Base-by-base conservation (phyloP, 2,888 invertebrate species). In the Eristalis pertinax region DNA sequence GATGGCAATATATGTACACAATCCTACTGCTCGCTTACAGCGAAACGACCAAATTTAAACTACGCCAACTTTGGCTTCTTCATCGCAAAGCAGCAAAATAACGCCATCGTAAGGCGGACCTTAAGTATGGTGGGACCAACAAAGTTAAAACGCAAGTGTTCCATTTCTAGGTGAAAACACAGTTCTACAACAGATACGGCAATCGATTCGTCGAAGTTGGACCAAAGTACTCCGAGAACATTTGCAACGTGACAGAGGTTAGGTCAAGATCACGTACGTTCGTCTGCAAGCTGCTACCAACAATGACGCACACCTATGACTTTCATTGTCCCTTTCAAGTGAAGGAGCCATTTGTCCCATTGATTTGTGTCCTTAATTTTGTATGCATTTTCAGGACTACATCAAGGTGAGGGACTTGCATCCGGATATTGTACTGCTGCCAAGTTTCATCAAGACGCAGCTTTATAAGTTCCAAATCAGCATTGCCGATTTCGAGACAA, bases 291-390 rank as follows among this genome's bases (percentile, higher is more conserved):
- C 29, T 68, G 15, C 0, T 41, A 0, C 43, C 43, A 11, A 13
- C 68, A 58, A 22, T 13, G 11, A 24, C 15, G 1, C 13, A 60
- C 26, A 10, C 43, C 2, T 10, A 15, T 1, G 60, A 76, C 7
- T 35, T 76, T 43, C 22, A 15, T n/a, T 76, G 68, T 50, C 76
- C 76, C 0, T 68, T 76, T 43, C 5, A 32, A 62, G 76, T 76
- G 43, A 5, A 11, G 4, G 7, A 32, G 11, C n/a, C 43, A 11
- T 1, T 19, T 38, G 19, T 15, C 11, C 62, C 1, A 3, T 10
- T 11, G n/a, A 11, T 13, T n/a, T 38, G 29, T 3, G 19, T 68
- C 1, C 13, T 8, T 13, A 5, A n/a, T 24, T 32, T 15, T 4
- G 4, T 43, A 8, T 43, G 1, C 1, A 41, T 0, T 68, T 76